A percentile compares a stretch with the other conserved stretches of the same genome.
phyloP scores from a whole-genome alignment of 1,140 invertebrate species.

The Apis florea region DNA sequence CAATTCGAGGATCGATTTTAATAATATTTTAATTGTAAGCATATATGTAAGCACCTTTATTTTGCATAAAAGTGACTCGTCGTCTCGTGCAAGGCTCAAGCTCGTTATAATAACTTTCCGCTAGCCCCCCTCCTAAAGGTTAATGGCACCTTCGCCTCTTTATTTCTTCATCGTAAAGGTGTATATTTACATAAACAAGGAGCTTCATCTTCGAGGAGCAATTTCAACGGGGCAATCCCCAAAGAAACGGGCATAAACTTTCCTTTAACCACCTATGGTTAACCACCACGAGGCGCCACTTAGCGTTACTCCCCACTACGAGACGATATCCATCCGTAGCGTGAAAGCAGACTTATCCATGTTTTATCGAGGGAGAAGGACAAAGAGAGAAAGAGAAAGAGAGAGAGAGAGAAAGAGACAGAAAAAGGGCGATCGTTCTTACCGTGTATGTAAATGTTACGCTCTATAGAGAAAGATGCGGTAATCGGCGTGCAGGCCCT shows the following conservation, averaged over 20 bases:
- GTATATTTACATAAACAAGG: not conserved
- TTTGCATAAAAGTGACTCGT: too few species aligned
- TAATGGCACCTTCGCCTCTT: not conserved
- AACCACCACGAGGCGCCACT: not conserved
- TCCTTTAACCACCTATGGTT: not conserved
- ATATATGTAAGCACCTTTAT: too few species aligned
- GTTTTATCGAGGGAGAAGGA: slow-evolving; percentile 6
- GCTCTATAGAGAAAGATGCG: slow-evolving; percentile 26
- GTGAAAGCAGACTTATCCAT: slow-evolving; percentile 1
- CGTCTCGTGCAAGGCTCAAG: too few species aligned
- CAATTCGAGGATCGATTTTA: too few species aligned
- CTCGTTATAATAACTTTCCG: too few species aligned
- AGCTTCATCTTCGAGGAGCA: not conserved
- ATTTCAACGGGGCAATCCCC: not conserved
- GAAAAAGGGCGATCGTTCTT: slow-evolving; percentile 18
- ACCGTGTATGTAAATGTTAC: slow-evolving; percentile 57
- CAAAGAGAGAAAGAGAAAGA: not conserved
- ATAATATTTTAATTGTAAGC: too few species aligned
- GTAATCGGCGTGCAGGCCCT: slow-evolving; percentile 40
- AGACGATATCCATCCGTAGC: not conserved
- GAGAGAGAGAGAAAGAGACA: not conserved
- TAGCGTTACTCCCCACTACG: not conserved
- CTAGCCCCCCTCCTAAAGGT: too few species aligned
- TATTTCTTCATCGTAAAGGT: not conserved
- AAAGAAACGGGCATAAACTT: not conserved